Conservation (phyloP, 30 jellyfish, hydroid and myxozoan species). For the Aurelia sp. region DNA sequence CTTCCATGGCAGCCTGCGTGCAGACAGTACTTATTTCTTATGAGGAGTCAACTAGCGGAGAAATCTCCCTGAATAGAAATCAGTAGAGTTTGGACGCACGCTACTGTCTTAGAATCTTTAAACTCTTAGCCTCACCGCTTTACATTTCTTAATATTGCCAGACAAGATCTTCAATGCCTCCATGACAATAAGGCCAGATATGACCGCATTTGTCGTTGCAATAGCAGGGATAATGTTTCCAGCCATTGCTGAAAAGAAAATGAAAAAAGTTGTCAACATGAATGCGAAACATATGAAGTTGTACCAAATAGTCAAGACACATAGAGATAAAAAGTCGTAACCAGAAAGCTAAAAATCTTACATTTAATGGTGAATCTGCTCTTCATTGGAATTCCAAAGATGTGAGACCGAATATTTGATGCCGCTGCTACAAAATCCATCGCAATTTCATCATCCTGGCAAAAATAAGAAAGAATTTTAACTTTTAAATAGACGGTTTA, state of each 20-base stretch:
- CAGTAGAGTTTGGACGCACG: background rate
- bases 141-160: conserved; percentile 78
- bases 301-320: too few relatives aligned
- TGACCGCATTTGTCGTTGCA: conserved; percentile 98
- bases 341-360: background rate
- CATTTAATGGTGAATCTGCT: conserved; percentile 94
- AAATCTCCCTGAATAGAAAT: background rate
- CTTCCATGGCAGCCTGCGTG: too few relatives aligned
- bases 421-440: conserved; percentile 99
- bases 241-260: conserved; percentile 59
- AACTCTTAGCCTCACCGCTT: conserved; percentile 48
- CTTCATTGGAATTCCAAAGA: conserved; percentile 88
- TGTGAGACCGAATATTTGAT: conserved; percentile 89
- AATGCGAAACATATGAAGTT: background rate
- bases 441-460: conserved; percentile 91
- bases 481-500: background rate
- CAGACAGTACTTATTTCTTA: too few relatives aligned
- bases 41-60: background rate
- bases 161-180: conserved; percentile 93
- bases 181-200: conserved; percentile 95
- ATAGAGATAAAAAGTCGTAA: too few relatives aligned
- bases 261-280: too few relatives aligned
- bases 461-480: background rate
- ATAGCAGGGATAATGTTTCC: conserved; percentile 99
- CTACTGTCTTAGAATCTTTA: background rate